Evolutionary conservation across 2,113 vertebrate species (phyloP).

Genomic region (Pampusana beccarii): DNA sequence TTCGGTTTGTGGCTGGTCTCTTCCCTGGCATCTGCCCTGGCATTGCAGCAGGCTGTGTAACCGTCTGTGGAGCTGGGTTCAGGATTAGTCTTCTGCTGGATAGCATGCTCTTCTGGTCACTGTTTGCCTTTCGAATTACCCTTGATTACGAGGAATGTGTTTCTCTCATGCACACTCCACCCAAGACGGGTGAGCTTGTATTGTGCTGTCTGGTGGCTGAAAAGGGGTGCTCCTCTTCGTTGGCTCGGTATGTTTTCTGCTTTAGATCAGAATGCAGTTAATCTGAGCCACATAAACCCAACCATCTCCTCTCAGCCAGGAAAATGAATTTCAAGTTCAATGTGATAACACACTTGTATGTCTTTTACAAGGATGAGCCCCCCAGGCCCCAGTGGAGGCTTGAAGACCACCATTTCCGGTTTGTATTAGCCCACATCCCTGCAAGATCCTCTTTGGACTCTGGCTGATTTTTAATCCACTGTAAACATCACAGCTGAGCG

Average conservation of each 20-base stretch:
- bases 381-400: neutral
- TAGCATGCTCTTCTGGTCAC: constrained; percentile 72
- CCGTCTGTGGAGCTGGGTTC: constrained; percentile 80
- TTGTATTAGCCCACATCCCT: neutral
- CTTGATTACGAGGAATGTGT: constrained; percentile 79
- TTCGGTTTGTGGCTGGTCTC: constrained; percentile 79
- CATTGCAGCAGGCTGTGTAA: constrained; percentile 79
- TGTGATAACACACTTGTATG: neutral
- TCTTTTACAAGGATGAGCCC: neutral
- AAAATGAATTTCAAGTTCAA: constrained; percentile 2
- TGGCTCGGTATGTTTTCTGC: neutral
- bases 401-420: neutral
- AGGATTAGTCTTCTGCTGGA: constrained; percentile 81
- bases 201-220: neutral
- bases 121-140: constrained; percentile 82
- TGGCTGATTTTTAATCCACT: constrained; percentile 1
- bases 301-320: neutral
- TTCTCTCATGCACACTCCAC: constrained; percentile 60
- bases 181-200: neutral
- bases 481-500: neutral
- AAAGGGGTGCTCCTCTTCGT: neutral
- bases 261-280: neutral
- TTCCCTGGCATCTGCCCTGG: constrained; percentile 84
- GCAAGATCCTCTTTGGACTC: neutral
- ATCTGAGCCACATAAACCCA: constrained; percentile 1